These are phyloP conservation scores for Camponotus floridanus DNA, from an alignment of 1,140 invertebrate species.

Conservation along the genomic window DNA sequence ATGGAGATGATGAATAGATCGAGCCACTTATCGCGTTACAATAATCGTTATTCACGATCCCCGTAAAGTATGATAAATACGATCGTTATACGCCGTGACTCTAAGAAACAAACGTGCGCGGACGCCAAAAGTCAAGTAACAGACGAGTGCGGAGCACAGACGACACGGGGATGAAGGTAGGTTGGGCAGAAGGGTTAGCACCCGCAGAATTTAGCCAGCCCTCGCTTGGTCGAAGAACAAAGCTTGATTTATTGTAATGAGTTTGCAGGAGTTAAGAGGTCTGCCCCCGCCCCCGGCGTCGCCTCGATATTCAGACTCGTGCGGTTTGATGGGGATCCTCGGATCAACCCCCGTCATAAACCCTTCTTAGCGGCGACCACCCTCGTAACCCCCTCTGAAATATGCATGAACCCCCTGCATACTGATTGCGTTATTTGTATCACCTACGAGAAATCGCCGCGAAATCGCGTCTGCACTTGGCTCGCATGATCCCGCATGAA, in stretches of 20 bases:
- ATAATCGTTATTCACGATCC: background rate
- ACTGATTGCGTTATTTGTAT: constrained; percentile 86
- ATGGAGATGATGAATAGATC: background rate
- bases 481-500: constrained; percentile 59
- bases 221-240: constrained; percentile 84
- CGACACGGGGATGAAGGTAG: constrained; percentile 57
- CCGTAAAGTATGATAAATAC: constrained; percentile 47
- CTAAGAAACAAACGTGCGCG: constrained; percentile 54
- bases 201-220: constrained; percentile 83
- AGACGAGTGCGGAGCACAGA: constrained; percentile 49
- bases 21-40: background rate
- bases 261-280: constrained; percentile 86
- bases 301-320: constrained; percentile 84
- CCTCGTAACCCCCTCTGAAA: constrained; percentile 81
- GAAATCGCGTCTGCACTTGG: constrained; percentile 57
- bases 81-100: constrained; percentile 36
- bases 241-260: constrained; percentile 87
- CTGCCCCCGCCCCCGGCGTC: constrained; percentile 72
- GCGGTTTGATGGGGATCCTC: constrained; percentile 85
- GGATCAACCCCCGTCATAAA: constrained; percentile 86
- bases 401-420: constrained; percentile 85
- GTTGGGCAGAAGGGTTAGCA: constrained; percentile 77
- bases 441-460: constrained; percentile 74
- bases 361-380: constrained; percentile 84
- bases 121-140: constrained; percentile 52